Evolutionary conservation across 2,888 invertebrate genomes (phyloP), one percentile per base, ranked within the genome.

Genomic region (Eugnorisma glareosa): DNA sequence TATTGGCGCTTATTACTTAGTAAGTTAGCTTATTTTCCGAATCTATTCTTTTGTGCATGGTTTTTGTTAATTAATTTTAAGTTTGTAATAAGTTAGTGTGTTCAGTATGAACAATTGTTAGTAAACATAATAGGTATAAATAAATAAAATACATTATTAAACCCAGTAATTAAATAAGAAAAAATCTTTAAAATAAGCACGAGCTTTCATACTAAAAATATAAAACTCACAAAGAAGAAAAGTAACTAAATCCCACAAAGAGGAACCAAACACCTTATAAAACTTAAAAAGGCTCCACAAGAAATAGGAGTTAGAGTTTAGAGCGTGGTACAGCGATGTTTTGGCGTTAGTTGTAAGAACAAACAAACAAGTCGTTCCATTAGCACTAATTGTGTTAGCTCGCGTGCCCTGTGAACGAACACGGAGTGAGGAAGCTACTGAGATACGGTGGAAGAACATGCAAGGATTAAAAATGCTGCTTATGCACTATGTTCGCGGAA

Each of bases 311-410:
- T 86, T 80, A 63, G 66, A 79, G 80, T 83, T 81, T 80, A 82
- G 67, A 82, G 74, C 78, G 77, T 69, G 59, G 72, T 73, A 79
- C 71, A 69, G 77, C 74, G 75, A 78, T 87, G 88, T 88, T 88
- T 84, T 78, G 84, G 85, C 68, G 81, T 90, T 86, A 88, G 83
- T 81, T 86, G 85, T 86, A 83, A 83, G 90, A 90, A 91, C 92
- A 93, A 91, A 93, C 92, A 93, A 91, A 90, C 91, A 91, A 89
- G 88, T 88, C 86, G 91, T 88, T 90, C 93, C 93, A 94, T 94
- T 93, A 94, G 90, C 89, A 87, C 90, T 94, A 94, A 94, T 94
- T 94, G 88, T 88, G 87, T 88, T 88, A 88, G 84, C 87, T 82
- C 72, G 84, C 84, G 81, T 82, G 80, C 82, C 79, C 73, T 48